Evolutionary conservation across 2,888 invertebrate species (phyloP).

Genomic region (Carcina quercana): DNA sequence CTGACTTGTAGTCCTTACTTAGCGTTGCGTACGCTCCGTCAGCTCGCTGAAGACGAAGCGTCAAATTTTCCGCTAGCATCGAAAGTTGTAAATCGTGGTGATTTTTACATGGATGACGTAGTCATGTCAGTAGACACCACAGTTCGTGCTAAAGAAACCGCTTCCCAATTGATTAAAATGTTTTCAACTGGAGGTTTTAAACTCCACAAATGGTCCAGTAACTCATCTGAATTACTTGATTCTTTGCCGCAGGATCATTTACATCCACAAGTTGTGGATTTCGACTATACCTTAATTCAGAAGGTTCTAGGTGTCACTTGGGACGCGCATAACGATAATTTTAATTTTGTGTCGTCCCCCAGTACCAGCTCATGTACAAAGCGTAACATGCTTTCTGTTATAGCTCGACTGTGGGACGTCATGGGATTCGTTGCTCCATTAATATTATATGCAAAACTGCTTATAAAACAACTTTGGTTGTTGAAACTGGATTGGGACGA

Average conservation of each 20-base stretch:
- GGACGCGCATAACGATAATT: neutral
- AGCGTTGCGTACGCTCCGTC: conserved; percentile 10
- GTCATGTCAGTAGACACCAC: neutral
- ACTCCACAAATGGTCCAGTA: neutral
- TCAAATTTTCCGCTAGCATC: conserved; percentile 1
- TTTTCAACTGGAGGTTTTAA: neutral
- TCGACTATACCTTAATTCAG: neutral
- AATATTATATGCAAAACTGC: conserved; percentile 14
- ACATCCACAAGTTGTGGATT: neutral
- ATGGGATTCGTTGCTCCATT: conserved; percentile 14
- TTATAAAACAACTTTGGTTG: conserved; percentile 8
- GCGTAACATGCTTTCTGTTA: conserved; percentile 10
- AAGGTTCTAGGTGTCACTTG: neutral
- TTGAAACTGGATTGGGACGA: conserved; percentile 13
- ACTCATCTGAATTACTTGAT: neutral
- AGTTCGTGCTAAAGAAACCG: neutral
- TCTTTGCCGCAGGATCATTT: neutral
- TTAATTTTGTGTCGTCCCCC: neutral
- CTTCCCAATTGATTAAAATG: neutral
- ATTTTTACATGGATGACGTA: neutral
- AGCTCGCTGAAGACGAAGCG: neutral
- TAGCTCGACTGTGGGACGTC: conserved; percentile 14
- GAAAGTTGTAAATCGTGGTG: neutral
- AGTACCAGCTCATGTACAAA: conserved; percentile 8
- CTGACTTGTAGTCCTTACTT: conserved; percentile 10